phyloP scores from a whole-genome alignment of 2,113 vertebrate species.

The Paramormyrops kingsleyae region DNA sequence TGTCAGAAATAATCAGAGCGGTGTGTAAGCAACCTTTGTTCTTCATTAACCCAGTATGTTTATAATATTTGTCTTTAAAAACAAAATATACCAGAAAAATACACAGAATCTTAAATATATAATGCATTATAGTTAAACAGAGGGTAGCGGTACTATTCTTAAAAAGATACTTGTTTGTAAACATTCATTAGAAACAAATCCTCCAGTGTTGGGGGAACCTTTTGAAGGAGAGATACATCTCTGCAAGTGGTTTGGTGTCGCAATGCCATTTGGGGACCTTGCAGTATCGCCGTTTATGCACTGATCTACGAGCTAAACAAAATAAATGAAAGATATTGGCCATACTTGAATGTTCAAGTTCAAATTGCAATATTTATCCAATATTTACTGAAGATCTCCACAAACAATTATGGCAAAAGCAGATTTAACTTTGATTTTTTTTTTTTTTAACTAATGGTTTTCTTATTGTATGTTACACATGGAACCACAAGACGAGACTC shows the following conservation, averaged over 20 bases:
- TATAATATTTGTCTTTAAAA: not conserved
- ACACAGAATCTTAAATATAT: not conserved
- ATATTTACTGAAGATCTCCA: not conserved
- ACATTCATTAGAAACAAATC: not conserved
- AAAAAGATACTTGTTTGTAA: not conserved
- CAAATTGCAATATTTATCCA: not conserved
- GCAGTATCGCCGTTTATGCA: not conserved
- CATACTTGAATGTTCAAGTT: too few species aligned
- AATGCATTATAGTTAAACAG: not conserved
- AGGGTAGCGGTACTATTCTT: not conserved
- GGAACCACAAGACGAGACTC: constrained; percentile 20
- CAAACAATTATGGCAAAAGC: not conserved
- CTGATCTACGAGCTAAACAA: not conserved
- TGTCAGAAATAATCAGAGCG: not conserved
- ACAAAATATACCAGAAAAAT: not conserved
- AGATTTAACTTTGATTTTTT: not conserved
- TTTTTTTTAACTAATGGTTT: not conserved
- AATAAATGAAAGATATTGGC: not conserved
- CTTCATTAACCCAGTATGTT: not conserved
- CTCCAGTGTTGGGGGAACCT: not conserved
- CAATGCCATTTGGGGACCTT: not conserved
- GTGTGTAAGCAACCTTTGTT: not conserved
- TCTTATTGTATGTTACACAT: not conserved
- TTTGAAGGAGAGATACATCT: not conserved
- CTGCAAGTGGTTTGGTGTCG: not conserved